phyloP scores from a whole-genome alignment of 2,888 invertebrate genomes.

The Himalopsyche kuldschensis region DNA sequence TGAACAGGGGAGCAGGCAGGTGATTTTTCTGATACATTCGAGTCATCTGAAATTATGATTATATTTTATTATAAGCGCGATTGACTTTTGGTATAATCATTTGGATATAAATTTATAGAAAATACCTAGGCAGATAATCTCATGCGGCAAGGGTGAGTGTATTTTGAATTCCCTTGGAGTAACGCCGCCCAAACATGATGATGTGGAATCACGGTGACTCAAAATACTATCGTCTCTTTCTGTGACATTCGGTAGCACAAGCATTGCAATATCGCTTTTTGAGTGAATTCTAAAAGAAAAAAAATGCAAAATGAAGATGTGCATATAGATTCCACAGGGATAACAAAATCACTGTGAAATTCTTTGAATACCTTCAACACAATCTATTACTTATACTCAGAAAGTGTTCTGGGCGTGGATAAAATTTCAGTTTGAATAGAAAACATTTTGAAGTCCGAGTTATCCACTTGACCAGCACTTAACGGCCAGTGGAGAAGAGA shows the following conservation, averaged over 20 bases:
- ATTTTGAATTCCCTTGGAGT: not conserved
- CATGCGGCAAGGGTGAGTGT: not conserved
- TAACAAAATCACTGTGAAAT: too few species aligned
- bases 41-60: slow-evolving; percentile 45
- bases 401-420: too few species aligned
- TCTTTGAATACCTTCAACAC: too few species aligned
- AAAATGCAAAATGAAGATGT: too few species aligned
- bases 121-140: slow-evolving; percentile 24
- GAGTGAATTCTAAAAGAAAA: not conserved
- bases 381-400: too few species aligned
- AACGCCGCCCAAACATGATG: not conserved
- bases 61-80: not conserved
- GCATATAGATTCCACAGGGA: too few species aligned
- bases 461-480: too few species aligned
- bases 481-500: too few species aligned
- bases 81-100: not conserved
- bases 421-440: too few species aligned
- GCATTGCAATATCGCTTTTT: not conserved
- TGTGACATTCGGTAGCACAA: slow-evolving; percentile 16
- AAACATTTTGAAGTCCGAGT: too few species aligned
- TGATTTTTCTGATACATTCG: slow-evolving; percentile 23
- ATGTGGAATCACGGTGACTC: slow-evolving; percentile 4
- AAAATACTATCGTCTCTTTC: slow-evolving; percentile 16
- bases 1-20: slow-evolving; percentile 52
- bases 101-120: not conserved